Evolutionary conservation across 2,888 invertebrate species (phyloP), one percentile per base, ranked within the genome.

Genomic region (Phengaris arion): DNA sequence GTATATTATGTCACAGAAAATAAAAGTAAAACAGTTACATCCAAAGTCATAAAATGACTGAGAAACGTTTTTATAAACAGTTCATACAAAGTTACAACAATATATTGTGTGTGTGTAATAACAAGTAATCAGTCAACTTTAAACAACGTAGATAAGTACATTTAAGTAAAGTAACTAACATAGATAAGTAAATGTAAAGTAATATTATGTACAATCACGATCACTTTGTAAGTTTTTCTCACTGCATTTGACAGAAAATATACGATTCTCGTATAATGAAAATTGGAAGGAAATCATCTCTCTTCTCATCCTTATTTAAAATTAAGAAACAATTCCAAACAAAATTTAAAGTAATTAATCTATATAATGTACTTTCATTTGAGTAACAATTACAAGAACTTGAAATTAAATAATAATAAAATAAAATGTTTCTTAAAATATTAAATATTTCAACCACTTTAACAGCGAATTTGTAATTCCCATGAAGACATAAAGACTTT

Each of bases 241-340:
- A 22, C 22, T 22, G 22, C 22, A 22, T 64, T 45, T 13, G 35
- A 35, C 64, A 64, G 10, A 9, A 6, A 45, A 64, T 12, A 64
- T 13, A 64, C 64, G 6, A 64, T 45, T 45, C 10, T 59, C 13
- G 6, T 64, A 64, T 35, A 5, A 12, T 12, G 12, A 9, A 59
- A 22, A 59, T 22, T 9, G 22, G 35, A 64, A 6, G 35, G 6
- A 12, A 9, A 52, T 52, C 12, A 52, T 52, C 4, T 12, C 52
- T 52, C 12, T 9, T 52, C 12, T 64, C 12, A 8, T 35, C 64
- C 35, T 9, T 8, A 12, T 12, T 0, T 5, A 10, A 6, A 22
- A 13, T 8, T 64, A 64, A n/a, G 35, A 74, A 59, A 59, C 46
- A 74, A 74, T 52, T 48, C 10, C 52, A 74, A 64, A 74, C 64